A percentile compares a stretch with the other conserved stretches of the same genome.
Conservation (phyloP, 2,797 vertebrate species). For the Liparis tanakae region DNA sequence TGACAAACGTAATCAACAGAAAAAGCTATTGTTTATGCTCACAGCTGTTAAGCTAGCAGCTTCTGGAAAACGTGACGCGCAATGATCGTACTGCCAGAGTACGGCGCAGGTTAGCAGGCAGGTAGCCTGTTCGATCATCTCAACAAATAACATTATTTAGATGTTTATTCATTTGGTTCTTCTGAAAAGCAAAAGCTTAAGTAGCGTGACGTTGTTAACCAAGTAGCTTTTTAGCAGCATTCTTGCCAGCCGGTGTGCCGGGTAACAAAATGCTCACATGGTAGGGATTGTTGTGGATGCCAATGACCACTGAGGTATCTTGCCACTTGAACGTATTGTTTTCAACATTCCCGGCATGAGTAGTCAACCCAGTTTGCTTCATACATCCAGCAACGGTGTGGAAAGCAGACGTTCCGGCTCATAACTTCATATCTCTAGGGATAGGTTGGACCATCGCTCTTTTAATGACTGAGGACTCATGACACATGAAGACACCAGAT, state of each 20-base stretch:
- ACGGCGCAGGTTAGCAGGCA: too few relatives aligned
- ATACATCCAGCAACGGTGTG: constrained; percentile 18
- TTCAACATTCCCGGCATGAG: constrained; percentile 7
- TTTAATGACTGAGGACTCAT: constrained; percentile 50
- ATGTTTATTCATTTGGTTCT: not conserved
- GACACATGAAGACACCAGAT: constrained; percentile 57
- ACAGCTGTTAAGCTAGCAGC: too few relatives aligned
- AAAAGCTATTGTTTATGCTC: too few relatives aligned
- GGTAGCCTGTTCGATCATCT: too few relatives aligned
- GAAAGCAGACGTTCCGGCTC: constrained; percentile 34
- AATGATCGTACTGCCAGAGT: too few relatives aligned
- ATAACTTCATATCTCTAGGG: constrained; percentile 31
- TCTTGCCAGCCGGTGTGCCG: not conserved
- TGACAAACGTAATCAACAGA: too few relatives aligned
- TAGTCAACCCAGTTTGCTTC: constrained; percentile 7
- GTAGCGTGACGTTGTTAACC: not conserved
- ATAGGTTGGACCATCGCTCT: constrained; percentile 32
- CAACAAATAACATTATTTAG: too few relatives aligned
- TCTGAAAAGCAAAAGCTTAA: not conserved
- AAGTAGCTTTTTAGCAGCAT: not conserved
- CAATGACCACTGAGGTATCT: constrained; percentile 14
- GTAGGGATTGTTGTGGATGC: constrained; percentile 4
- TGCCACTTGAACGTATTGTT: constrained; percentile 23
- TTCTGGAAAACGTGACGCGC: too few relatives aligned
- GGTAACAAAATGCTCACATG: constrained; percentile 1